Evolutionary conservation across 2,797 vertebrate species (phyloP).

Genomic region (Lacerta viridis): DNA sequence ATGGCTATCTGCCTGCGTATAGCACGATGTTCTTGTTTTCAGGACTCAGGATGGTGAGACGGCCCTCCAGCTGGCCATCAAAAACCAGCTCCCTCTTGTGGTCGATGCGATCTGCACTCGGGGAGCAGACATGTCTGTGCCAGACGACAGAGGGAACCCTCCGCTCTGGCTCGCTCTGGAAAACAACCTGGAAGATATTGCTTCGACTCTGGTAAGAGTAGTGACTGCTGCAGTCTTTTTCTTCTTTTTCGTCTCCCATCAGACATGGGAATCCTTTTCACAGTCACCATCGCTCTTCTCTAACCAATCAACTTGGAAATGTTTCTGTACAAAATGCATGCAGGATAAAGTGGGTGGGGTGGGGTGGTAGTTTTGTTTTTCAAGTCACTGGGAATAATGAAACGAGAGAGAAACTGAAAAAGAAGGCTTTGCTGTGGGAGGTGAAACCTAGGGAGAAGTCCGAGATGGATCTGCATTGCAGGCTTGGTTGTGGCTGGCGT

Average conservation of each 20-base stretch:
- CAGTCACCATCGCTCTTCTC: no score
- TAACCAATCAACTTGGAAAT: background rate
- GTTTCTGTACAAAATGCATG: no score
- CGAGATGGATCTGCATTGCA: background rate
- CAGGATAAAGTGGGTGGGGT: background rate
- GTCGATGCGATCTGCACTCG: constrained; percentile 98
- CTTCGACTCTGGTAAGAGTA: constrained; percentile 93
- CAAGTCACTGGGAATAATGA: no score
- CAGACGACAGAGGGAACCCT: constrained; percentile 93
- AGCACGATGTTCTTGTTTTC: constrained; percentile 17
- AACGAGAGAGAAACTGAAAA: background rate
- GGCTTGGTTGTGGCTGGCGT: background rate
- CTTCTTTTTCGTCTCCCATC: no score
- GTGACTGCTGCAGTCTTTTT: no score
- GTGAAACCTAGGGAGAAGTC: background rate
- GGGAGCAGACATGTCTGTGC: constrained; percentile 97
- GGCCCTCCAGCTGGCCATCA: constrained; percentile 95
- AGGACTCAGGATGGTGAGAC: constrained; percentile 98
- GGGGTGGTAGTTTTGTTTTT: no score
- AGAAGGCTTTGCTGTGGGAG: background rate
- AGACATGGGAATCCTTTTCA: no score
- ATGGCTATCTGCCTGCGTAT: background rate
- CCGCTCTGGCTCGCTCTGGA: constrained; percentile 95
- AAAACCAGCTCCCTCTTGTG: constrained; percentile 95
- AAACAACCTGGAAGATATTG: constrained; percentile 93